These are phyloP conservation scores for Pipra filicauda DNA, from an alignment of 2,113 vertebrate genomes.

Conservation along the genomic window DNA sequence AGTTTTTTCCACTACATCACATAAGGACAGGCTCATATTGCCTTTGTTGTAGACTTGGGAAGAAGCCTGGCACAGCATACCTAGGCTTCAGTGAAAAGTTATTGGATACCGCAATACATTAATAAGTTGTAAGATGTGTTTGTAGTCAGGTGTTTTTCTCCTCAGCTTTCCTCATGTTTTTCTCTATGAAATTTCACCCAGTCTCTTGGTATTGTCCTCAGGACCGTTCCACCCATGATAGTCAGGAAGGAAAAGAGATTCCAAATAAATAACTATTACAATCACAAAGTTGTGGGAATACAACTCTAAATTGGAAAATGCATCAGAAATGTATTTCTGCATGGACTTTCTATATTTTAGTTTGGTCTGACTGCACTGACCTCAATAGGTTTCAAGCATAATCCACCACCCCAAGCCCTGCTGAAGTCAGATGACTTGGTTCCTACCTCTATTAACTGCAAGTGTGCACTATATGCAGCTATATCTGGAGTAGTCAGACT, in stretches of 20 bases:
- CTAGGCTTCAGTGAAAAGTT: neutral
- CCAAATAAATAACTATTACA: neutral
- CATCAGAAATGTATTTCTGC: neutral
- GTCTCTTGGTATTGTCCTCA: neutral
- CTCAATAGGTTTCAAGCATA: neutral
- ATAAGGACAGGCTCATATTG: rapidly evolving
- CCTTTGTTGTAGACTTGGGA: neutral
- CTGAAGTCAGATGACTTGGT: neutral
- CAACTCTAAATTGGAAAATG: neutral
- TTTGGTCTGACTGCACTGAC: neutral
- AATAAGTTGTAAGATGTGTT: neutral
- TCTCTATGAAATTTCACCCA: neutral
- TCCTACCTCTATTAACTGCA: neutral
- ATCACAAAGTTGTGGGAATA: rapidly evolving
- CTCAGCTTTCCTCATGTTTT: neutral
- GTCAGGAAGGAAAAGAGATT: neutral
- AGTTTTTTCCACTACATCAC: neutral
- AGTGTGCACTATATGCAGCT: neutral
- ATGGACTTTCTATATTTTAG: neutral
- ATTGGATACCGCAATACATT: neutral
- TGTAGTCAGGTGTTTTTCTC: neutral
- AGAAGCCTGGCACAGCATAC: neutral
- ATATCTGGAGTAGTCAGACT: neutral
- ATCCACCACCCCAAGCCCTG: rapidly evolving
- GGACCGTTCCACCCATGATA: neutral